Evolutionary conservation across 1,140 invertebrate species (phyloP).

Genomic region (Rhopalosiphum maidis): DNA sequence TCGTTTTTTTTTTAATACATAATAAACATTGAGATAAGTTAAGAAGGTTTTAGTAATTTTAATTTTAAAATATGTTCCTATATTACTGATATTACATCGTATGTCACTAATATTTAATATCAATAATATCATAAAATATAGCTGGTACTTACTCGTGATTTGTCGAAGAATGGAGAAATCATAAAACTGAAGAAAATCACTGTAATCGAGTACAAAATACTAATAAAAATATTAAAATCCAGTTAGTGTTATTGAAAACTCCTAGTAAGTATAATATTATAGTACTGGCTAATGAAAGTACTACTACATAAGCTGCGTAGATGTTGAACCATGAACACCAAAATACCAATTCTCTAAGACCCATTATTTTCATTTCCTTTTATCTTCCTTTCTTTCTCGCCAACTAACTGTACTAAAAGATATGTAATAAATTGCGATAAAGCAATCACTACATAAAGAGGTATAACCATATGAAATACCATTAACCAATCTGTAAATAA

Average conservation of each 20-base stretch:
- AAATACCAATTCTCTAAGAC: conserved; percentile 80
- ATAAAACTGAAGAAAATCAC: conserved; percentile 84
- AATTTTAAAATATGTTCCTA: neutral
- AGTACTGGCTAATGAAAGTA: conserved; percentile 74
- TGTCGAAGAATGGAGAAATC: conserved; percentile 86
- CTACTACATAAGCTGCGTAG: conserved; percentile 75
- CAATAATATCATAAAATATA: no score
- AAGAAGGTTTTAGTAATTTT: no score
- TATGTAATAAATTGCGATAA: conserved; percentile 84
- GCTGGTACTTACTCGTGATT: conserved; percentile 72
- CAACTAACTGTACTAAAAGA: conserved; percentile 81
- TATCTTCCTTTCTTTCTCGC: conserved; percentile 88
- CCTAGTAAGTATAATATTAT: conserved; percentile 74
- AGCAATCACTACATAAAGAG: conserved; percentile 83
- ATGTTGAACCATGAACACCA: conserved; percentile 88
- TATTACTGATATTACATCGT: neutral
- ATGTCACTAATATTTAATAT: neutral
- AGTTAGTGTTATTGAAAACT: conserved; percentile 80
- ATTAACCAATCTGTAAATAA: conserved; percentile 70
- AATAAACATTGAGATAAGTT: no score
- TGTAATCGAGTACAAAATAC: conserved; percentile 81
- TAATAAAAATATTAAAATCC: conserved; percentile 79
- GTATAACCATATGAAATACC: conserved; percentile 78
- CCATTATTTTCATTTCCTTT: conserved; percentile 90
- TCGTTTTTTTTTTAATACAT: neutral